Evolutionary conservation across 2,888 invertebrate species (phyloP), one percentile per base, ranked within the genome.

Genomic region (Andrena bucephala): DNA sequence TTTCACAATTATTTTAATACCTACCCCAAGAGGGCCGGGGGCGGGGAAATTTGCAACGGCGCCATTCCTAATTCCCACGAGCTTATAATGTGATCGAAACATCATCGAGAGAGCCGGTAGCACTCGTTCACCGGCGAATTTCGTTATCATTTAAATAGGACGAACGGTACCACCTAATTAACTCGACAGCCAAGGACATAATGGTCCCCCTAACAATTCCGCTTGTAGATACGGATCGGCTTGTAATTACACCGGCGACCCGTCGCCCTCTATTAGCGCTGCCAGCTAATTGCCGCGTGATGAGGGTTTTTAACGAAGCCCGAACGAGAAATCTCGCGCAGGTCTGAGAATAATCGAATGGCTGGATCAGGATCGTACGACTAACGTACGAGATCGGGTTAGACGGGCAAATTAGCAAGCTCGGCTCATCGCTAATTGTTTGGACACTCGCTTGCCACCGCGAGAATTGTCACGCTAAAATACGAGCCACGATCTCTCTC

Each of bases 361-460:
- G 50, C 76, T 62, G 70, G 68, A 74, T 74, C 33, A 78, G 70
- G 42, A 74, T 73, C 52, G 36, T 20, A 13, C 42, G 10, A n/a
- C 54, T 59, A 10, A 62, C 66, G 59, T 16, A 52, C 65, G 70
- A 29, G 27, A 71, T 73, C 60, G 36, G 66, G 57, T 71, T 50
- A 60, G 69, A 63, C 62, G 76, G 27, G 78, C 65, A 76, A 79
- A 82, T 85, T 81, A 86, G 69, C 77, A 29, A 65, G 27, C 71
- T 69, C 63, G 54, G 77, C 66, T 75, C 69, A 70, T 52, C 75
- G 79, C 79, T 86, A 79, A 86, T 84, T 84, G 84, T 81, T 85
- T 77, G 75, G 77, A 84, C 81, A 76, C 72, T 75, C 52, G 78
- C 63, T 81, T 68, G 57, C 79, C 77, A 52, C 73, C 54, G 48